A percentile compares a stretch with the other conserved stretches of the same genome.
Evolutionary conservation across 2,113 vertebrate genomes (phyloP).

Genomic region (Geococcyx californianus): DNA sequence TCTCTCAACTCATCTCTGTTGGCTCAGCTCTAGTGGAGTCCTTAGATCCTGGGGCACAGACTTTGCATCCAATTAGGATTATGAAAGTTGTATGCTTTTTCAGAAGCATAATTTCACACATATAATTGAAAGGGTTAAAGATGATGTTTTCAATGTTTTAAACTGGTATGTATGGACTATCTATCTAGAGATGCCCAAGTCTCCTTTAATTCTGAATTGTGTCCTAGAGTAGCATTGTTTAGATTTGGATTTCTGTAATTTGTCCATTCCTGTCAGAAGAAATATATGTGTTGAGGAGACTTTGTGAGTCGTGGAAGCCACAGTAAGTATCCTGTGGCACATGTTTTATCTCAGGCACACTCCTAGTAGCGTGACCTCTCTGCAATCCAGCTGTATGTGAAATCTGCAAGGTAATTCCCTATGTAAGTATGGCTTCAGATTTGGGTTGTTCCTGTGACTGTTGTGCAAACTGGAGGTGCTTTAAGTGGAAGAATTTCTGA

Average conservation of each 20-base stretch:
- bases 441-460: accelerated
- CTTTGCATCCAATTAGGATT: not conserved
- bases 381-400: not conserved
- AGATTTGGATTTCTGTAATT: not conserved
- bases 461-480: not conserved
- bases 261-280: not conserved
- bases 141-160: not conserved
- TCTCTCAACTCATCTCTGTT: not conserved
- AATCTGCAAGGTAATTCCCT: not conserved
- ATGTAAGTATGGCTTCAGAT: not conserved
- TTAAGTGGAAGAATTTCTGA: not conserved
- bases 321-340: not conserved
- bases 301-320: not conserved
- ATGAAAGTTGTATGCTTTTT: not conserved
- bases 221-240: not conserved
- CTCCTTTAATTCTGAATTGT: not conserved
- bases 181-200: not conserved
- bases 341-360: not conserved
- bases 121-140: not conserved
- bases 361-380: not conserved
- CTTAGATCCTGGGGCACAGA: not conserved
- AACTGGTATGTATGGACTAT: not conserved
- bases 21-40: not conserved
- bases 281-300: not conserved
- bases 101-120: not conserved